Conservation (phyloP, 2,888 invertebrate genomes). For the Drosophila gaucha region DNA sequence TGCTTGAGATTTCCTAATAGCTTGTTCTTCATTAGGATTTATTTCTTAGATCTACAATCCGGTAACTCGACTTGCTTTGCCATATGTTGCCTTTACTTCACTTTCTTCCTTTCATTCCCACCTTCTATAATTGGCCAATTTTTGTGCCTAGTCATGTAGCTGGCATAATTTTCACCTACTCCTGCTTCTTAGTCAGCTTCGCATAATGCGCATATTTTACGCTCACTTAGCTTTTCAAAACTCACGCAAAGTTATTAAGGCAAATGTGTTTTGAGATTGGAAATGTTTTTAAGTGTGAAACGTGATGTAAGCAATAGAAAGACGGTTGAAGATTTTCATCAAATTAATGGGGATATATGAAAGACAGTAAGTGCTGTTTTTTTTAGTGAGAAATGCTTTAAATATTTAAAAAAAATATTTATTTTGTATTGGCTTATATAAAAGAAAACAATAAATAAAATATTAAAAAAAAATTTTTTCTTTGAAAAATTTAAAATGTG, state of each 20-base stretch:
- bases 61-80: background rate
- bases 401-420: too few species aligned
- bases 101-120: constrained; percentile 2
- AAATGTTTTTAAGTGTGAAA: constrained; percentile 8
- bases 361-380: too few species aligned
- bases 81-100: constrained; percentile 45
- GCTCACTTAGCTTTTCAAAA: constrained; percentile 29
- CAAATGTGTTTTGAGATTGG: constrained; percentile 2
- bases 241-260: constrained; percentile 37
- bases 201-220: constrained; percentile 48
- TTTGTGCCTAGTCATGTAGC: constrained; percentile 69
- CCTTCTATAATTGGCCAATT: constrained; percentile 57
- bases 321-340: background rate
- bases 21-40: background rate
- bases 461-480: too few species aligned
- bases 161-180: constrained; percentile 47
- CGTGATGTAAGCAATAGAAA: constrained; percentile 11
- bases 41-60: background rate
- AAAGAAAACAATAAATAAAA: too few species aligned
- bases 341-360: background rate
- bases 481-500: too few species aligned
- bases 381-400: background rate
- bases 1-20: constrained; percentile 5
- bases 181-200: background rate
- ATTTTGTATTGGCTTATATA: too few species aligned